Evolutionary conservation across 1,140 invertebrate genomes (phyloP).

Genomic region (Ceratitis capitata): DNA sequence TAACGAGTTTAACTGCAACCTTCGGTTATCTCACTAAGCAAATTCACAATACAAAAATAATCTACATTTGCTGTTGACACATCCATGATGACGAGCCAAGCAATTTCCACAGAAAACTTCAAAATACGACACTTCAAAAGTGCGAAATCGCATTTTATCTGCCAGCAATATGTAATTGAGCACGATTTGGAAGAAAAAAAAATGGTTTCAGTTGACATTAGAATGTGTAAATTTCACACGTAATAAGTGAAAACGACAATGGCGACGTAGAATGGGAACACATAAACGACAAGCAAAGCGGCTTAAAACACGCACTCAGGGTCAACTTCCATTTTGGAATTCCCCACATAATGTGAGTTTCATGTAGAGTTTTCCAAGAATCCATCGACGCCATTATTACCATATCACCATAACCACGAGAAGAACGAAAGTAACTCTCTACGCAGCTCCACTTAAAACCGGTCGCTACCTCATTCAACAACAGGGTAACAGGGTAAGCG

Average conservation of each 20-base stretch:
- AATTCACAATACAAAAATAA: too few relatives aligned
- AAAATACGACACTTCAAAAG: background rate
- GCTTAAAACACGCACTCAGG: background rate
- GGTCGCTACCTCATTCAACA: background rate
- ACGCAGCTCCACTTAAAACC: background rate
- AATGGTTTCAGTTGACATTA: conserved; percentile 5
- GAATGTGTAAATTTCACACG: conserved; percentile 29
- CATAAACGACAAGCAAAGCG: background rate
- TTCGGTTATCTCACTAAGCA: too few relatives aligned
- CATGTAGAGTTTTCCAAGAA: conserved; percentile 18
- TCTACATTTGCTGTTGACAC: background rate
- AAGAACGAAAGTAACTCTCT: too few relatives aligned
- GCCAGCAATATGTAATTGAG: background rate
- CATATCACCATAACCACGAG: conserved; percentile 30
- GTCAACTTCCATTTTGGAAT: background rate
- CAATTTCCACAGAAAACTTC: background rate
- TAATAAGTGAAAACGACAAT: background rate
- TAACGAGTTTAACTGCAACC: too few relatives aligned
- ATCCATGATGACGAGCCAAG: background rate
- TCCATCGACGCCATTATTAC: conserved; percentile 29
- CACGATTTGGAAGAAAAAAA: background rate
- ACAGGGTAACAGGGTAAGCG: background rate
- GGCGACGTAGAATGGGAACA: background rate
- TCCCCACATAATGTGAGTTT: conserved; percentile 1
- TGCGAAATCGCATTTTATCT: background rate